Conservation (phyloP, 2,888 invertebrate genomes). For the Asteroscopus sphinx region DNA sequence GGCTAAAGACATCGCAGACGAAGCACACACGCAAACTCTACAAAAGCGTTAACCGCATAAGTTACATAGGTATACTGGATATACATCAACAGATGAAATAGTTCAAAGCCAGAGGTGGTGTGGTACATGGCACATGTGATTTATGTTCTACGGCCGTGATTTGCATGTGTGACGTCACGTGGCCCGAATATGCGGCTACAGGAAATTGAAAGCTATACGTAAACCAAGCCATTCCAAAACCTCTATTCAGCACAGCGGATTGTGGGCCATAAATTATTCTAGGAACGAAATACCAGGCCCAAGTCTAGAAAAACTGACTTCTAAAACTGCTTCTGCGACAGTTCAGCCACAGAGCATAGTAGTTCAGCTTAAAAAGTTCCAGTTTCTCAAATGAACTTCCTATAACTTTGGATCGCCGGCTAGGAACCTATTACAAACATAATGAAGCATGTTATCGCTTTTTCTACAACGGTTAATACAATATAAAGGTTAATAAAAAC, state of each 20-base stretch:
- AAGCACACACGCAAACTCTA: too few relatives aligned
- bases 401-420: constrained; percentile 8
- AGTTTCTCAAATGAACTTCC: constrained; percentile 15
- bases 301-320: not conserved
- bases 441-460: constrained; percentile 18
- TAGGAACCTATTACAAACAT: constrained; percentile 4
- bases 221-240: constrained; percentile 31
- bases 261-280: constrained; percentile 12
- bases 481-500: constrained; percentile 2
- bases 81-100: constrained; percentile 18
- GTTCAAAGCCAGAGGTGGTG: constrained; percentile 14
- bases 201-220: constrained; percentile 65
- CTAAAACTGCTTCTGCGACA: not conserved
- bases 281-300: not conserved
- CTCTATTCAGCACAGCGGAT: constrained; percentile 15
- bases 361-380: constrained; percentile 1
- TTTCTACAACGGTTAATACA: constrained; percentile 9
- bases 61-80: not conserved
- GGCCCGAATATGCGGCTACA: constrained; percentile 44
- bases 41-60: not conserved
- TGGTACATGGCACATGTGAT: constrained; percentile 41
- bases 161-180: constrained; percentile 56
- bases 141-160: constrained; percentile 53
- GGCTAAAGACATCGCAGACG: too few relatives aligned
- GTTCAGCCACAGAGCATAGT: too few relatives aligned